Percentiles rank a stretch among this genome's conserved stretches.
Evolutionary conservation across 2,888 invertebrate genomes (phyloP).

Genomic region (Polydesmus complanatus): DNA sequence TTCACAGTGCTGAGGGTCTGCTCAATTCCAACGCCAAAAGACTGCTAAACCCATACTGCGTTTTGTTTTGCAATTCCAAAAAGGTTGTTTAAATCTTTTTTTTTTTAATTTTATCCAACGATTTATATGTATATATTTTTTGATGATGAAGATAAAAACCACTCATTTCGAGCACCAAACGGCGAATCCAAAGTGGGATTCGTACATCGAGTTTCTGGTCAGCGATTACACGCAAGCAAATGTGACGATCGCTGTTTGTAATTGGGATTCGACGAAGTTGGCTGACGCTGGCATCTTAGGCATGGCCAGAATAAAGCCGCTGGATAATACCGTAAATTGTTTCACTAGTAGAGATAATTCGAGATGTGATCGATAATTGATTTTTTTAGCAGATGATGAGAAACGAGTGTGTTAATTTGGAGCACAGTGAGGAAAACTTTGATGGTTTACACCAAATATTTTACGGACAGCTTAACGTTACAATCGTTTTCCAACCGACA

Average conservation of each 20-base stretch:
- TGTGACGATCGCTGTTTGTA: conserved; percentile 30
- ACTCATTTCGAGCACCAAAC: conserved; percentile 38
- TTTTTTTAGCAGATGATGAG: background rate
- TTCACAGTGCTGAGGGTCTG: conserved; percentile 40
- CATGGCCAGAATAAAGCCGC: conserved; percentile 27
- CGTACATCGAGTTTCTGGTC: conserved; percentile 38
- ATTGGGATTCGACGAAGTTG: conserved; percentile 39
- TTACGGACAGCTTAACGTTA: conserved; percentile 32
- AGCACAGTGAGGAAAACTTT: background rate
- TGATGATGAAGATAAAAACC: conserved; percentile 35
- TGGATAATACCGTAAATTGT: background rate
- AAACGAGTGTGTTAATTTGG: background rate
- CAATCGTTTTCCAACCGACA: conserved; percentile 38
- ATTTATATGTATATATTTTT: background rate
- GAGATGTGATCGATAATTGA: too few relatives aligned
- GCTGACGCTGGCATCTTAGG: conserved; percentile 40
- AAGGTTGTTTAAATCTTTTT: conserved; percentile 30
- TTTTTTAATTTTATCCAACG: background rate
- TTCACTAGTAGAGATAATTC: too few relatives aligned
- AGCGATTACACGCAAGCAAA: conserved; percentile 36
- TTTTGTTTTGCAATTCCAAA: conserved; percentile 39
- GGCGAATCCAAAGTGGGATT: conserved; percentile 39
- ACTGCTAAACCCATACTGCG: conserved; percentile 41
- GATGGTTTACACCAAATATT: background rate
- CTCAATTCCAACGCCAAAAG: conserved; percentile 30